Base-by-base conservation (phyloP, 2,888 invertebrate species). In the Drosophila stalkeri region DNA sequence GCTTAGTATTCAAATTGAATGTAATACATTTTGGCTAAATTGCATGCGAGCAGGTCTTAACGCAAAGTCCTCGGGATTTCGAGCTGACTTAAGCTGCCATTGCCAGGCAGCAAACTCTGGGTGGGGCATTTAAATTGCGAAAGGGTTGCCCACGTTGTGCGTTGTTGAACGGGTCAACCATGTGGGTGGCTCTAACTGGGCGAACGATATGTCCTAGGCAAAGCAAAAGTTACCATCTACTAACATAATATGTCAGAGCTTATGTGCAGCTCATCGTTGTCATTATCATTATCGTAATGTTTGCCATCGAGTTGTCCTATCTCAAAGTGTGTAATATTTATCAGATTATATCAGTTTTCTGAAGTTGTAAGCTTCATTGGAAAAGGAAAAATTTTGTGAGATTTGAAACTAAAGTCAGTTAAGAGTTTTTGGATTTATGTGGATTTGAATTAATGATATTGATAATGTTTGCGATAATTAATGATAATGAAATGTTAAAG, bases 1-100 rank as follows among this genome's bases (percentile, higher is more conserved):
- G 86, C 86, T 87, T 87, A 87, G 86, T 87, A 88, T 85, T 89
- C 88, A 87, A 89, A 89, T 87, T 87, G 90, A 86, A 89, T 86
- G 90, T 89, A 77, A 85, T 87, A 89, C 86, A 88, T 88, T 87
- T 81, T 76, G 78, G 67, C 83, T 78, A 86, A 87, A 87, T 87
- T 88, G 86, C 88, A 89, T 89, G 90, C 85, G 82, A 86, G 84
- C 65, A 41, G 81, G 84, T 84, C 85, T 89, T 86, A 79, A 71
- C 81, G 69, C 69, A 81, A 86, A 86, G 77, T 86, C 89, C 72
- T 61, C 56, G 70, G 81, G 81, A 82, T 89, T 86, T 75, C 72
- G 43, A 46, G 33, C 67, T 68, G 84, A 86, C 87, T 86, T 86
- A 86, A 84, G 79, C 81, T 81, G 80, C 64, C 71, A 71, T 75